Conservation (phyloP, 2,888 invertebrate species). For the Ormyrus labotus region DNA sequence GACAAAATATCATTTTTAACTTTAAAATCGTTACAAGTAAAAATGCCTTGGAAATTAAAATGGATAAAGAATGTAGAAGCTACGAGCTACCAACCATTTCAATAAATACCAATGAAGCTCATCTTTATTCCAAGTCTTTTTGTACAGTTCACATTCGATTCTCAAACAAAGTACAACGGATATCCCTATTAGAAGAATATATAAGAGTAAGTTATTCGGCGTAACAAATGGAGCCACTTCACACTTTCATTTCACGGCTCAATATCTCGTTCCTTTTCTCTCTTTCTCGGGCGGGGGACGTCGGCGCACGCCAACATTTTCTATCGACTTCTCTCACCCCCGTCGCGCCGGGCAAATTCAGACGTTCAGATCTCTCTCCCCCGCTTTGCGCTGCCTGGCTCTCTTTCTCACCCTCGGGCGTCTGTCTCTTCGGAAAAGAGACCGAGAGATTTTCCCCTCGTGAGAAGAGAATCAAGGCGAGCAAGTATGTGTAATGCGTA, state of each 20-base stretch:
- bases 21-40: too few relatives aligned
- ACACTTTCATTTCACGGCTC: slow-evolving; percentile 50
- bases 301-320: slow-evolving; percentile 7
- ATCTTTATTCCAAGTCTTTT: too few relatives aligned
- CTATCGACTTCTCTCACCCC: slow-evolving; percentile 31
- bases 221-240: slow-evolving; percentile 50
- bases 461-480: slow-evolving; percentile 12
- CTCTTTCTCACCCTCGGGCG: slow-evolving; percentile 17
- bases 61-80: neutral
- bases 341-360: slow-evolving; percentile 27
- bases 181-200: slow-evolving; percentile 21
- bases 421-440: slow-evolving; percentile 5
- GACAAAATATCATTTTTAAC: too few relatives aligned
- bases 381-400: slow-evolving; percentile 7
- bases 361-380: slow-evolving; percentile 23
- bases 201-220: slow-evolving; percentile 41
- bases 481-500: slow-evolving; percentile 36
- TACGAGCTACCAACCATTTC: too few relatives aligned
- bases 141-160: too few relatives aligned
- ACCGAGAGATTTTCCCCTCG: neutral
- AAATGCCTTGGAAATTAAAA: too few relatives aligned
- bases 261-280: slow-evolving; percentile 26
- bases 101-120: too few relatives aligned
- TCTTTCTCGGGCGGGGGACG: slow-evolving; percentile 3
- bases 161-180: neutral